These are phyloP conservation scores for Genyomyrus donnyi DNA, from an alignment of 2,113 vertebrate species.

Conservation along the genomic window DNA sequence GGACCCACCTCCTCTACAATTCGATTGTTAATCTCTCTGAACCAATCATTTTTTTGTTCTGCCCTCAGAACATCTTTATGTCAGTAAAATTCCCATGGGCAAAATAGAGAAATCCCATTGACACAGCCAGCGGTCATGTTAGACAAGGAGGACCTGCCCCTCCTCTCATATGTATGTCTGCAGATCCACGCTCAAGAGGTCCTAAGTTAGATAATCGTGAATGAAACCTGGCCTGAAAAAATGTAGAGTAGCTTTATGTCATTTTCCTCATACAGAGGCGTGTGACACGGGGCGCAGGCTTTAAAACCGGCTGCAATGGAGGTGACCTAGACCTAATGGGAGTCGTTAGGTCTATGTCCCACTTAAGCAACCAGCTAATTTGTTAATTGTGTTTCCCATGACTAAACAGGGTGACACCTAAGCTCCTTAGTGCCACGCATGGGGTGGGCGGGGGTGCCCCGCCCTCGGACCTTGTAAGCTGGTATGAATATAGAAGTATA, in stretches of 20 bases:
- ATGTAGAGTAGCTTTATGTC: not conserved
- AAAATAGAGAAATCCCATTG: not conserved
- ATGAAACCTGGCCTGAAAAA: not conserved
- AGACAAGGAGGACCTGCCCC: not conserved
- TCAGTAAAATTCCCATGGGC: not conserved
- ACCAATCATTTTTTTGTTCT: not conserved
- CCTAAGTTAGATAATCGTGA: not conserved
- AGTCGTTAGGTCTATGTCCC: not conserved
- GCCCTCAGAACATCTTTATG: not conserved
- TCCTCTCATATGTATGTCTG: not conserved
- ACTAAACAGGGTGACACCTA: not conserved
- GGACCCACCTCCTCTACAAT: no score
- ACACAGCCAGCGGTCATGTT: not conserved
- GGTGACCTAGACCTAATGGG: not conserved
- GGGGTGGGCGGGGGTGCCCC: no score
- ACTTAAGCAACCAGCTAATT: not conserved
- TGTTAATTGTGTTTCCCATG: not conserved
- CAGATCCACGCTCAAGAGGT: not conserved
- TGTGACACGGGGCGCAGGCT: not conserved
- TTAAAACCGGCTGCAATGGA: not conserved
- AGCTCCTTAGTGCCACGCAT: not conserved
- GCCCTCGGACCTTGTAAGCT: no score
- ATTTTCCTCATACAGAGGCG: not conserved
- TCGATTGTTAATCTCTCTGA: not conserved
- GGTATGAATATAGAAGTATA: no score